Evolutionary conservation across 2,113 vertebrate genomes (phyloP), one percentile per base, ranked within the genome.

Genomic region (Daphoenositta chrysoptera): DNA sequence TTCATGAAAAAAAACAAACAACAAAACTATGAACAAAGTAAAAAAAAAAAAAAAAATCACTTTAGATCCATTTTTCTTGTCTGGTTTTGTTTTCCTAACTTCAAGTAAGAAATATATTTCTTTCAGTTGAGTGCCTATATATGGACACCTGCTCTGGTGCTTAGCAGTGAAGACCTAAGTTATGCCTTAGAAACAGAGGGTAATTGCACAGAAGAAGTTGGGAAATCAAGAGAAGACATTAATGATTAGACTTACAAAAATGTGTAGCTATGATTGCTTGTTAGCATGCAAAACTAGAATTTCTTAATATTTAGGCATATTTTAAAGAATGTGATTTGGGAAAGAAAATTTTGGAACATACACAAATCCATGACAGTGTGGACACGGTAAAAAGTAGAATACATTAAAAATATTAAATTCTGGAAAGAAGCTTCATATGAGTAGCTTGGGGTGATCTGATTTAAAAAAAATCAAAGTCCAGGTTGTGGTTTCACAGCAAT

Each of bases 101-200:
- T 87, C 26, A 58, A 23, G 45, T n/a, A 70, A 58, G 75, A 85
- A 89, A 57, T 33, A 6, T 2, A 75, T 8, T 65, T 53, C n/a
- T 80, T 60, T 27, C 9, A 63, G 4, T 33, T 0, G 1, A 15
- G 44, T 60, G 19, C 27, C 31, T 63, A 4, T 0, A 0, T 37
- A 30, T 54, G 60, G 53, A 64, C 57, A 71, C 69, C 57, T 75
- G 66, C 57, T 94, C 57, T 92, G 68, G 40, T 33, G 47, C 24
- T 54, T 20, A 68, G 64, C 45, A 48, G 14, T 69, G 45, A 24
- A 57, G 9, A 37, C 9, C 1, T 8, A 21, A 84, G 22, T 47
- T 39, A 58, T n/a, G 51, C 48, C 22, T 56, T 26, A 56, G 71
- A 83, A 86, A 60, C 4, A 80, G 33, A 83, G 57, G 57, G 14